phyloP scores from a whole-genome alignment of 2,797 vertebrate species.

The Crossoptilon crossoptilon region DNA sequence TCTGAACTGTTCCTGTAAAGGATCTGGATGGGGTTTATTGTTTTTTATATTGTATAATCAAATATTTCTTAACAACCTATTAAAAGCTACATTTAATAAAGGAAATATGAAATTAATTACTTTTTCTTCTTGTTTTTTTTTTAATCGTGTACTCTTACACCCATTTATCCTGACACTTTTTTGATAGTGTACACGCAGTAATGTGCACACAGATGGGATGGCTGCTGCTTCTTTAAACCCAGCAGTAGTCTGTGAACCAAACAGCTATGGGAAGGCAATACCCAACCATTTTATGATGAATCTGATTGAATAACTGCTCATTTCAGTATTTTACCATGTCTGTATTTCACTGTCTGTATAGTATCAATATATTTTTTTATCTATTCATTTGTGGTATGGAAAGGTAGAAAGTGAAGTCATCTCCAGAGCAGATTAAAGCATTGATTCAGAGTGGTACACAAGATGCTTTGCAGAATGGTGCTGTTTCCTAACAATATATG shows the following conservation, averaged over 20 bases:
- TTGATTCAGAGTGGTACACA: neutral
- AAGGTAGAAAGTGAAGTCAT: neutral
- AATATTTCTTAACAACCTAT: neutral
- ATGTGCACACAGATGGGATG: neutral
- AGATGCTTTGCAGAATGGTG: neutral
- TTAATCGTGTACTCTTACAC: neutral
- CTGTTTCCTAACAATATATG: neutral
- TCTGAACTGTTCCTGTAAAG: neutral
- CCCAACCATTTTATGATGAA: neutral
- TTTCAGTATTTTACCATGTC: neutral
- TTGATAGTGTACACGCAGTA: neutral
- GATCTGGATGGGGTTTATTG: neutral
- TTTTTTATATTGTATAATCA: neutral
- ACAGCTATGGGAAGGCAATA: neutral
- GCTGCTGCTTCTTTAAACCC: conserved; percentile 17
- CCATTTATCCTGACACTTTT: neutral
- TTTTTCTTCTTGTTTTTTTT: conserved; percentile 13
- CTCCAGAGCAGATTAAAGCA: neutral
- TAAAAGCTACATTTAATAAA: neutral
- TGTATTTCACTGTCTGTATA: neutral
- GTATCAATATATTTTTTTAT: neutral
- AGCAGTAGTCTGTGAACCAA: neutral
- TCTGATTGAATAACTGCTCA: neutral
- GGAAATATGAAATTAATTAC: neutral
- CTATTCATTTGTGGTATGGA: neutral